Evolutionary conservation across 2,797 vertebrate genomes (phyloP).

Genomic region (Sebastes hubbsi): DNA sequence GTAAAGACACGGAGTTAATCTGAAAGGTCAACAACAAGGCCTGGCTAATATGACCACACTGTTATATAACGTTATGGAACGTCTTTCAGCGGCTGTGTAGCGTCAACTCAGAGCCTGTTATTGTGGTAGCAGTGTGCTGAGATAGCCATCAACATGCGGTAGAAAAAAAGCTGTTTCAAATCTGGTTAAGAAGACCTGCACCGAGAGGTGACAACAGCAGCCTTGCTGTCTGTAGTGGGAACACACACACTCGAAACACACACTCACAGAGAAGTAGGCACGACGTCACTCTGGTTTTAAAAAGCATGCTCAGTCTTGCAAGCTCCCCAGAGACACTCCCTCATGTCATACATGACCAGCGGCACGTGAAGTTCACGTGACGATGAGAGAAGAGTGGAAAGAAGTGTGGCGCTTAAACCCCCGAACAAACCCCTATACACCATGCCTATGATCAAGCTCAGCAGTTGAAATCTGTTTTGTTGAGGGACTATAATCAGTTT

Average conservation of each 20-base stretch:
- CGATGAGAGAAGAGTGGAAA: conserved; percentile 5
- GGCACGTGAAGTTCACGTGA: conserved; percentile 48
- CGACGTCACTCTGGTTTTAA: conserved; percentile 7
- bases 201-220: conserved; percentile 1
- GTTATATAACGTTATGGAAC: conserved; percentile 65
- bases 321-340: conserved; percentile 37
- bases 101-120: conserved; percentile 31
- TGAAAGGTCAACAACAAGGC: conserved; percentile 58
- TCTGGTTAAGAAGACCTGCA: background rate
- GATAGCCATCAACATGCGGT: background rate
- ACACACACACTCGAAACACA: background rate
- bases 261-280: background rate
- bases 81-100: conserved; percentile 25
- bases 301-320: conserved; percentile 44
- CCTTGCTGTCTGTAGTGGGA: background rate
- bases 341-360: conserved; percentile 58
- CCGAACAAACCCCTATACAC: background rate
- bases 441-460: background rate
- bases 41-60: conserved; percentile 42
- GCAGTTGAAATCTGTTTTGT: background rate
- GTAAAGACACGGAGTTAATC: conserved; percentile 40
- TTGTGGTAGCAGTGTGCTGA: conserved; percentile 6
- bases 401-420: background rate
- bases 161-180: conserved; percentile 26
- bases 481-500: background rate